phyloP scores from a whole-genome alignment of 2,797 vertebrate genomes.

The Aselliscus stoliczkanus region DNA sequence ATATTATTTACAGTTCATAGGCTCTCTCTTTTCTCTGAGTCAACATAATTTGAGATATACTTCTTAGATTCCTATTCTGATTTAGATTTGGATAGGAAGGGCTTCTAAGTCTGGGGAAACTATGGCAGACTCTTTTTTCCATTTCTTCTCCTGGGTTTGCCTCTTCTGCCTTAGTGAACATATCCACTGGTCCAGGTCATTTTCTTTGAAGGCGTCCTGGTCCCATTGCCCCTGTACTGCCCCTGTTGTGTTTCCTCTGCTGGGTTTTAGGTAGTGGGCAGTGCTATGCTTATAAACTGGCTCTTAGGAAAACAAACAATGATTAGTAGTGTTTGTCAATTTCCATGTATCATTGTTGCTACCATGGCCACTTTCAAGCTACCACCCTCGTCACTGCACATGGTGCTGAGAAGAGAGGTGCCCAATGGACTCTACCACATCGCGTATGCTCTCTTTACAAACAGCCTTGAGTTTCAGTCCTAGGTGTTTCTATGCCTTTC shows the following conservation, averaged over 20 bases:
- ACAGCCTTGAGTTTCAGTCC: not conserved
- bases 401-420: not conserved
- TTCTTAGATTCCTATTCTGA: not conserved
- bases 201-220: not conserved
- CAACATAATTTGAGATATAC: not conserved
- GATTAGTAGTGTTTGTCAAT: not conserved
- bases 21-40: not conserved
- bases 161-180: not conserved
- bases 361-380: not conserved
- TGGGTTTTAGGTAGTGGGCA: not conserved
- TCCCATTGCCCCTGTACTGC: not conserved
- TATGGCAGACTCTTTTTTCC: not conserved
- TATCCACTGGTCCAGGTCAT: not conserved
- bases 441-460: not conserved
- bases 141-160: not conserved
- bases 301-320: not conserved
- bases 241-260: not conserved
- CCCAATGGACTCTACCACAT: fast-evolving
- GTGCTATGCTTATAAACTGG: not conserved
- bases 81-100: not conserved
- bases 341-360: not conserved
- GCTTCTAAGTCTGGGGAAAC: not conserved
- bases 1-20: not conserved
- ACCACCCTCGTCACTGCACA: too few species aligned
- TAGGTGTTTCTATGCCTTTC: not conserved